phyloP scores from a whole-genome alignment of 2,888 invertebrate species.

The Lordiphosa andalusiaca region DNA sequence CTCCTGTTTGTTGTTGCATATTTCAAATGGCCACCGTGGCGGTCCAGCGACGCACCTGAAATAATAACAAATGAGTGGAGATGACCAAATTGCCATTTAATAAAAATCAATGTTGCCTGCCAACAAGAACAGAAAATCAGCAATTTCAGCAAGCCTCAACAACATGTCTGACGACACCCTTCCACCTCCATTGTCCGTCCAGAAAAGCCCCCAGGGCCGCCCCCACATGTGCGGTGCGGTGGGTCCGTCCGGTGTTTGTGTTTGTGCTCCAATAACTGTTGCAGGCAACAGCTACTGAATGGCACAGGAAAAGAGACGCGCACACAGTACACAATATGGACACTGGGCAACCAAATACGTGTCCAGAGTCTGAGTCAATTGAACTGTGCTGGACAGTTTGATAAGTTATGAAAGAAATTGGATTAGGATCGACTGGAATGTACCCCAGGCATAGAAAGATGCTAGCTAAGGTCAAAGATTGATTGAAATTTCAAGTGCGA shows the following conservation, averaged over 20 bases:
- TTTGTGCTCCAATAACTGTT: conserved; percentile 53
- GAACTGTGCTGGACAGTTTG: too few species aligned
- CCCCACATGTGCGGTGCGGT: not conserved
- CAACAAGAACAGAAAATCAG: conserved; percentile 54
- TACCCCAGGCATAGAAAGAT: too few species aligned
- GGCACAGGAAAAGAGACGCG: conserved; percentile 5
- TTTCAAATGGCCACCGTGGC: conserved; percentile 36
- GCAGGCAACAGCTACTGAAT: conserved; percentile 39
- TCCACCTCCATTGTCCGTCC: conserved; percentile 18
- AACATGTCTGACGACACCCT: conserved; percentile 31
- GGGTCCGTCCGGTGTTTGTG: conserved; percentile 25
- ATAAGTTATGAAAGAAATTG: too few species aligned
- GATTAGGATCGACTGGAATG: too few species aligned
- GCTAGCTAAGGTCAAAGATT: too few species aligned
- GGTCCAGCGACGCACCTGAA: conserved; percentile 35
- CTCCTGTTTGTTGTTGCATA: conserved; percentile 50
- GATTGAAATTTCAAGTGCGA: too few species aligned
- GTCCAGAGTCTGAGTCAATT: not conserved
- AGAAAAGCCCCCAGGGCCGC: conserved; percentile 1
- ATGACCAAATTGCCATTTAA: conserved; percentile 69
- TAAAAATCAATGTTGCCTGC: conserved; percentile 67
- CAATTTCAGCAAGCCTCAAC: conserved; percentile 61
- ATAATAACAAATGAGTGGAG: conserved; percentile 58
- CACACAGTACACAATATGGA: not conserved
- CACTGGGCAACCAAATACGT: conserved; percentile 25